Evolutionary conservation across 2,797 vertebrate species (phyloP), one percentile per base, ranked within the genome.

Genomic region (Sarcophilus harrisii): DNA sequence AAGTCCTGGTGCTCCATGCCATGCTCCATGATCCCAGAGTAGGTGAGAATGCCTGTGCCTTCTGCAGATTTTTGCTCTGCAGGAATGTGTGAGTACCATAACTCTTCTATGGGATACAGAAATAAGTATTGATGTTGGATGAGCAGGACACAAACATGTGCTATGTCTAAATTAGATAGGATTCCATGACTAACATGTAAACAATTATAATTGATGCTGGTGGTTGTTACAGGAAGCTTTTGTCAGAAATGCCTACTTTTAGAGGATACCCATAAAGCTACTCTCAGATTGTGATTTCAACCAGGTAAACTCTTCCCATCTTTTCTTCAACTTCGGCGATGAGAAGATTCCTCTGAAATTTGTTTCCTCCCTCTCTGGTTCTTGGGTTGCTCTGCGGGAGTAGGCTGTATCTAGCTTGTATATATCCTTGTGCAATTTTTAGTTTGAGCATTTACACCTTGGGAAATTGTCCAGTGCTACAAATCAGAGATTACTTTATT

Each of bases 1-100:
- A 91, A 94, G 90, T 58, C 94, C 90, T 96, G 96, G 95, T 60
- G 52, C 29, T 96, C 27, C 4, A 2, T 29, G 90, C 87, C 90
- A 52, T 52, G 6, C 52, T 52, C 57, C 81, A 49, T n/a, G 59
- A 57, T 95, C n/a, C 73, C 29, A 24, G 38, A 24, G 21, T 55
- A 92, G 58, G 60, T 57, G 91, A 93, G 62, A 28, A 52, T 52
- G 4, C 73, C 21, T 29, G 38, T 90, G 18, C 30, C n/a, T 94
- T 14, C 45, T 91, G 91, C 93, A n/a, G 90, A 59, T 93, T 55
- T 96, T 93, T 90, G 90, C 59, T 92, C 55, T 54, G 73, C 90
- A 91, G 95, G 96, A 91, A 92, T 93, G 73, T 92, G 89, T 11
- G 92, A 14, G 30, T 57, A 2, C 91, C 92, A 89, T 95, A 96